Base-by-base conservation (phyloP, 1,140 invertebrate species). In the Elysia chlorotica region DNA sequence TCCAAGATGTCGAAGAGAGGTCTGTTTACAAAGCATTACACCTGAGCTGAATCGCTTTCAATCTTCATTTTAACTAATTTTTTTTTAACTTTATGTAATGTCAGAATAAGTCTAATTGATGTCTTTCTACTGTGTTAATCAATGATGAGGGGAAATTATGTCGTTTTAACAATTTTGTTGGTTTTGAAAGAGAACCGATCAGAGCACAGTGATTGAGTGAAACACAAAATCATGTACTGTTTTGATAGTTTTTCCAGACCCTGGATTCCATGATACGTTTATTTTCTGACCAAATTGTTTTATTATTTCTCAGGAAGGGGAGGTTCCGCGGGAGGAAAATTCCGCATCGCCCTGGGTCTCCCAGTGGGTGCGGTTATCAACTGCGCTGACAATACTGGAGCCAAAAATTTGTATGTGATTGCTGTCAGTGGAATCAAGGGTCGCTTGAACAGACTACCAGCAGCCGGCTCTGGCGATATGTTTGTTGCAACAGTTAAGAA, bases 311-410 rank as follows among this genome's bases (percentile, higher is more conserved):
- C 66, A 99, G 98, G 98, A 94, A 96, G 98, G 93, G 98, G 97
- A 93, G 98, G 98, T 91, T 95, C 97, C 74, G 96, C 97, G 73
- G 98, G 98, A 93, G 97, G 97, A 81, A 99, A 99, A 90, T 99
- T 99, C 91, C 92, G 97, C 84, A 99, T 99, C 88, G 97, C 98
- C 66, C 90, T 99, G 83, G 98, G 95, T 96, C 91, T 99, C 81
- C 98, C 98, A 75, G 98, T 99, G 70, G 98, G 97, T 80, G 98
- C 98, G 70, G 96, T 99, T 53, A 99, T 99, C 84, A 99, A 99
- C 88, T 99, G 97, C 89, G 97, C 97, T 71, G 97, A 99, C 87
- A 99, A 99, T 88, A 98, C 97, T 86, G 97, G 98, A 80, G 98
- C 96, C 70, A 99, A 99, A 89, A 99, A 99, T 88, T 89, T 99